phyloP scores from a whole-genome alignment of 1,140 invertebrate species.

The Polypedilum vanderplanki region DNA sequence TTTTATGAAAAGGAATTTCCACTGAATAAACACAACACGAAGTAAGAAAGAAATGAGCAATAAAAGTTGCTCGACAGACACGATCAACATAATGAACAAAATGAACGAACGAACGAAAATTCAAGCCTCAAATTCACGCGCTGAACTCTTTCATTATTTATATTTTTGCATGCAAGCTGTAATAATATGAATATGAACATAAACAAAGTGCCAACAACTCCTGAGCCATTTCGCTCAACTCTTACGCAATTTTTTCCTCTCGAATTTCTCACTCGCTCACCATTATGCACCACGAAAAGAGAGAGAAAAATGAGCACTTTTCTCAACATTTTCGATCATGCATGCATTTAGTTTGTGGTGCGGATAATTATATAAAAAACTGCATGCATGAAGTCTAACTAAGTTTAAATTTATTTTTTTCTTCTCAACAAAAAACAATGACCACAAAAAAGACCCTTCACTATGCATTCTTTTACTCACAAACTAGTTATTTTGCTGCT shows the following conservation, averaged over 20 bases:
- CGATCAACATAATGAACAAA: not conserved
- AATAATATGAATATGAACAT: not conserved
- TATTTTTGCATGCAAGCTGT: too few species aligned
- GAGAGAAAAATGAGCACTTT: not conserved
- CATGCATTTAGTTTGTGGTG: not conserved
- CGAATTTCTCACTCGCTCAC: not conserved
- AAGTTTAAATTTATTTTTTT: too few species aligned
- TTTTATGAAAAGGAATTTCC: not conserved
- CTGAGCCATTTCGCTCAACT: not conserved
- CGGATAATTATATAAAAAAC: not conserved
- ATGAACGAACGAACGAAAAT: not conserved
- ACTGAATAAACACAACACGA: not conserved
- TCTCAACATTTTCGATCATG: too few species aligned
- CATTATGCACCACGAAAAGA: not conserved
- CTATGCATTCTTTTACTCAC: too few species aligned
- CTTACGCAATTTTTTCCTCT: constrained; percentile 7
- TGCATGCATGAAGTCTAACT: not conserved
- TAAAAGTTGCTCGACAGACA: not conserved
- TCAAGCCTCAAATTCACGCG: too few species aligned
- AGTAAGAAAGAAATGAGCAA: not conserved
- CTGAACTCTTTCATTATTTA: too few species aligned
- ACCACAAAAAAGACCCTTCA: not conserved
- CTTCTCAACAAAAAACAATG: too few species aligned
- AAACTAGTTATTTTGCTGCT: too few species aligned
- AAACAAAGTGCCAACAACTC: not conserved